Percentiles rank a stretch among this genome's conserved stretches.
Evolutionary conservation across 2,113 vertebrate species (phyloP).

Genomic region (Nesoenas mayeri): DNA sequence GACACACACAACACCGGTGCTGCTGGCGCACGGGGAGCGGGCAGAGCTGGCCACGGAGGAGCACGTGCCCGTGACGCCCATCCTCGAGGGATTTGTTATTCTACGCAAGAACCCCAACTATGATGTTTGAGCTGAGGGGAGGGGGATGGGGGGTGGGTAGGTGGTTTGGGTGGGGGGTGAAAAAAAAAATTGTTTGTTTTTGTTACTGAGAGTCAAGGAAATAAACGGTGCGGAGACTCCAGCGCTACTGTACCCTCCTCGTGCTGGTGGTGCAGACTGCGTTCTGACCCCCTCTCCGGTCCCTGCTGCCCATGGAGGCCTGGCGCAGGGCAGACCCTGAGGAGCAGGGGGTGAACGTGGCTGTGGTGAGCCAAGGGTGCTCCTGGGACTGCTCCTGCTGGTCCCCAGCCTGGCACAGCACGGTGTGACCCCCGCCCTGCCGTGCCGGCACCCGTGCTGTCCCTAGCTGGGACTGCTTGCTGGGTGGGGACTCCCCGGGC

Average conservation of each 20-base stretch:
- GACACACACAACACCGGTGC: slow-evolving; percentile 97
- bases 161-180: not conserved
- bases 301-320: accelerated
- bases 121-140: slow-evolving; percentile 73
- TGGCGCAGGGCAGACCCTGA: not conserved
- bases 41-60: slow-evolving; percentile 97
- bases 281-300: not conserved
- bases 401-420: too few species aligned
- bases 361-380: too few species aligned
- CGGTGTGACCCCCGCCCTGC: not conserved
- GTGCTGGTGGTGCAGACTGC: not conserved
- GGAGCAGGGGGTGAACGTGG: not conserved
- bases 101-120: slow-evolving; percentile 98
- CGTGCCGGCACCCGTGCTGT: not conserved
- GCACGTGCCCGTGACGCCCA: slow-evolving; percentile 92
- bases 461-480: not conserved
- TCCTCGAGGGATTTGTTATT: slow-evolving; percentile 97
- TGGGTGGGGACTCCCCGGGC: not conserved
- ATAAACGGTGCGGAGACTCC: slow-evolving; percentile 50
- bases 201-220: slow-evolving; percentile 60
- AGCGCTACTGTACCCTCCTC: not conserved
- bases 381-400: too few species aligned
- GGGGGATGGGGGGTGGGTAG: not conserved
- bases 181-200: slow-evolving; percentile 16
- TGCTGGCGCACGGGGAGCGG: slow-evolving; percentile 94